Evolutionary conservation across 2,888 invertebrate species (phyloP).

Genomic region (Diarsia dahlii): DNA sequence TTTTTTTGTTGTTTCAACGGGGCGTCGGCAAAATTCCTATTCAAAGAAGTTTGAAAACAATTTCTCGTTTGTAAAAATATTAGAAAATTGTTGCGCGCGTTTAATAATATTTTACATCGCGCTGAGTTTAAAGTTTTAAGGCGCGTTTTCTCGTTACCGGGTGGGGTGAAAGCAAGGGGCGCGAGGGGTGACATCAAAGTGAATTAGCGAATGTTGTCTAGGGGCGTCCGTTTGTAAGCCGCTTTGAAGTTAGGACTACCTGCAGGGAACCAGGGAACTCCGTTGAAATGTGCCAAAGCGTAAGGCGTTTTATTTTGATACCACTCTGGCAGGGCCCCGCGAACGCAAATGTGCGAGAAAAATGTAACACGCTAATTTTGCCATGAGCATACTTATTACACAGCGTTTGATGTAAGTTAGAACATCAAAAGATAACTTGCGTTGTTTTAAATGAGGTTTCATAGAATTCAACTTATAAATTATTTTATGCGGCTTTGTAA

Average conservation of each 20-base stretch:
- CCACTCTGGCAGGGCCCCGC: constrained; percentile 66
- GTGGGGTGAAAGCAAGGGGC: constrained; percentile 69
- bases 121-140: constrained; percentile 86
- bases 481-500: not conserved
- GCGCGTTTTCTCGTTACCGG: constrained; percentile 87
- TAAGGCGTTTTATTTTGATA: constrained; percentile 82
- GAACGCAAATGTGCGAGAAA: constrained; percentile 58
- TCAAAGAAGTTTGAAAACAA: constrained; percentile 79
- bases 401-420: constrained; percentile 54
- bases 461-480: constrained; percentile 14
- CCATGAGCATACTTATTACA: constrained; percentile 57
- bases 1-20: constrained; percentile 44
- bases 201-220: constrained; percentile 90
- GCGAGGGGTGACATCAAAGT: constrained; percentile 88
- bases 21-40: constrained; percentile 68
- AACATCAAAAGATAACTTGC: constrained; percentile 53
- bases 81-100: constrained; percentile 83
- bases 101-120: constrained; percentile 84
- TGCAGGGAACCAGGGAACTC: constrained; percentile 76
- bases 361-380: constrained; percentile 62
- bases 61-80: constrained; percentile 82
- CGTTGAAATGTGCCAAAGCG: constrained; percentile 82
- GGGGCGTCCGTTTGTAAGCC: constrained; percentile 89
- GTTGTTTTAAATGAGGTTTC: constrained; percentile 34
- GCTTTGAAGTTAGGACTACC: constrained; percentile 88